Conservation (phyloP, 2,113 vertebrate species). For the Brevimyrus niger region DNA sequence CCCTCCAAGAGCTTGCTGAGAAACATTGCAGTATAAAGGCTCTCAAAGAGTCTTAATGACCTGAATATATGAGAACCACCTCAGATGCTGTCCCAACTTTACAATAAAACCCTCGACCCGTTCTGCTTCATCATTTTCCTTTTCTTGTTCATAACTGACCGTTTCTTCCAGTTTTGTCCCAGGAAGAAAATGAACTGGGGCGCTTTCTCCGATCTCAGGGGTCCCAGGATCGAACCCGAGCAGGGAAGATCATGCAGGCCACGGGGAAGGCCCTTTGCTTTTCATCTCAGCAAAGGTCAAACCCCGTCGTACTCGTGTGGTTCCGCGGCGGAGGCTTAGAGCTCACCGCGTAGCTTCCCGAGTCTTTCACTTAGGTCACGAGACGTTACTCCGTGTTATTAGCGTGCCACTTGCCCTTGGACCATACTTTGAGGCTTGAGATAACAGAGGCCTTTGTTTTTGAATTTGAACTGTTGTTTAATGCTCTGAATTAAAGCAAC, state of each 20-base stretch:
- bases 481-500: not conserved
- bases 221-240: constrained; percentile 88
- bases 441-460: not conserved
- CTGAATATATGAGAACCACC: not conserved
- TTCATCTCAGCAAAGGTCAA: constrained; percentile 93
- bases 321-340: too few relatives aligned
- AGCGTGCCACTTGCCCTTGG: not conserved
- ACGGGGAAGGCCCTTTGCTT: constrained; percentile 95
- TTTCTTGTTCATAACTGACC: not conserved
- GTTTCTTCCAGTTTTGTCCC: constrained; percentile 73
- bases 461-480: not conserved
- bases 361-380: not conserved
- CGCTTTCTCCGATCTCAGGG: constrained; percentile 91
- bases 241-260: constrained; percentile 98
- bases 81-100: not conserved
- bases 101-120: not conserved
- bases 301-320: too few relatives aligned
- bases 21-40: not conserved
- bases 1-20: not conserved
- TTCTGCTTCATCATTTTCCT: not conserved
- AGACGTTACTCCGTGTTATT: not conserved
- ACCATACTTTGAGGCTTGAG: not conserved
- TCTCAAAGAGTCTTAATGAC: not conserved
- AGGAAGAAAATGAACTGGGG: constrained; percentile 95
- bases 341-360: not conserved